Evolutionary conservation across 2,113 vertebrate species (phyloP), one percentile per base, ranked within the genome.

Genomic region (Dromiciops gliroides): DNA sequence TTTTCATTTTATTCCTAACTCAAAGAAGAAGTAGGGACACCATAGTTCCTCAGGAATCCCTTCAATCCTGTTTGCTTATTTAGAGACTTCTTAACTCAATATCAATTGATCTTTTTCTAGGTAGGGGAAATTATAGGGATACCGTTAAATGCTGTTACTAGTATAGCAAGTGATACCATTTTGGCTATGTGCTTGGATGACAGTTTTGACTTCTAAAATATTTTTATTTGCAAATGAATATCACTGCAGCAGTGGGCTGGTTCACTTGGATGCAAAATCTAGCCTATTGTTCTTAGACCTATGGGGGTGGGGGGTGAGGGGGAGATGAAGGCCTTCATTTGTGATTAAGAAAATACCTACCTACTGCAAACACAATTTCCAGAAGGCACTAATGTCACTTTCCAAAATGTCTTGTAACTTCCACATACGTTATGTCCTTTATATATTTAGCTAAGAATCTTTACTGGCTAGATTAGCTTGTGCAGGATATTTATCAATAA

Each of bases 381-480:
- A 90, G 88, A 93, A 9, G 92, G 51, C 47, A 94, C 51, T 47
- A 53, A 24, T 47, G 3, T 50, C 22, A 14, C 90, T 67, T 48
- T 60, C 60, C 92, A 92, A 94, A 95, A 49, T 83, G 90, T 91
- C 93, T 31, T 60, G 11, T 93, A 9, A 91, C 91, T 88, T 9
- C 51, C 50, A 90, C 91, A 25, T 95, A 3, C 50, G 1, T 51
- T 51, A 89, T 91, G 91, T 96, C 92, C 2, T 37, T 91, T 93
- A 93, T 88, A 92, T 91, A 44, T 52, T 93, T 95, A 44, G 89
- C 88, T 12, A 89, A 89, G 90, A 50, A 91, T 3, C 90, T 95
- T 48, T 51, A 3, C 11, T 89, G 1, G n/a, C 31, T 93, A 8
- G 92, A n/a, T 52, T 67, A 95, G 89, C 93, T 94, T n/a, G 48